Evolutionary conservation across 2,888 invertebrate species (phyloP), one percentile per base, ranked within the genome.

Genomic region (Polymixis flavicincta): DNA sequence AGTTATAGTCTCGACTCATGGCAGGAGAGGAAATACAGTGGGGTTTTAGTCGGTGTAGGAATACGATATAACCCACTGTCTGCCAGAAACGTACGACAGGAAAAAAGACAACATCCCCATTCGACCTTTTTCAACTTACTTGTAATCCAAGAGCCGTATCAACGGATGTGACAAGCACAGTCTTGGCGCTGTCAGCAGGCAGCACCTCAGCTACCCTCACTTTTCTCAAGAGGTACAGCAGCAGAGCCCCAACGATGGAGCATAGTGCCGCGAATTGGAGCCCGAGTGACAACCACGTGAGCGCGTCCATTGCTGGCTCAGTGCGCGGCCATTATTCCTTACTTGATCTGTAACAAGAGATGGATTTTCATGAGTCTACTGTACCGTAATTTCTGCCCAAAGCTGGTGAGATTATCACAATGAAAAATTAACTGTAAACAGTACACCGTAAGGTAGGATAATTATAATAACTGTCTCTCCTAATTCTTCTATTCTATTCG

Each of bases 141-240:
- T 98, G 98, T 88, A 98, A 95, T 66, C 98, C 98, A 78, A 98
- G 96, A 59, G 98, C 98, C 74, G 98, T 98, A 87, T 98, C 98
- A 79, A 98, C 98, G 75, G 98, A 98, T 48, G 98, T 98, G 80
- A 98, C 97, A 77, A 98, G 96, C 64, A 98, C 97, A 66, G 98
- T 97, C 92, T 97, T 97, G 74, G 98, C 98, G 86, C 97, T 97
- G 87, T 97, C 98, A 17, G 96, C 95, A 1, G 97, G 97, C 79
- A 95, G 91, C 67, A 97, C 95, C 85, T 96, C 97, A 1, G 97
- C 96, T 66, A 97, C 97, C 86, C 97, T 97, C 78, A 98, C 98
- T 94, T 98, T 98, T 92, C 98, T 97, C 87, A 98, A 96, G 85
- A 98, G 95, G 91, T 98, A 98, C 87, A 98, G 96, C 84, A 98